A percentile compares a stretch with the other conserved stretches of the same genome.
phyloP scores from a whole-genome alignment of 2,113 vertebrate genomes.

The Synodontis membranacea region DNA sequence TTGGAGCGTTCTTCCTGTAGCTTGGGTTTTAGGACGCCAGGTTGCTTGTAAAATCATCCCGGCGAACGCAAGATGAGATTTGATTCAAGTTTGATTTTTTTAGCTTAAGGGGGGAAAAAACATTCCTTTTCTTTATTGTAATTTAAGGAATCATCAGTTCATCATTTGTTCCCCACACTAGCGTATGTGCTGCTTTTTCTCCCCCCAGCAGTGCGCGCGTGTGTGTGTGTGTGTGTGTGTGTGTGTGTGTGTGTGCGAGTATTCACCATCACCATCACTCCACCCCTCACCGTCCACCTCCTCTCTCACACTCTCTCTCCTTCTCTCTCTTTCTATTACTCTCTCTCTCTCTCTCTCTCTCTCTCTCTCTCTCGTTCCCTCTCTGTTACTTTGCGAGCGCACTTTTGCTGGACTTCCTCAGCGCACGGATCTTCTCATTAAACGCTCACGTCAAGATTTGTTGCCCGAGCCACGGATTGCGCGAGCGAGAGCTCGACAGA shows the following conservation, averaged over 20 bases:
- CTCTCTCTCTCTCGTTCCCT: slow-evolving; percentile 25
- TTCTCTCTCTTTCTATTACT: slow-evolving; percentile 26
- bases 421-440: slow-evolving; percentile 80
- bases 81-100: slow-evolving; percentile 8
- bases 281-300: slow-evolving; percentile 37
- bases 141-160: background rate
- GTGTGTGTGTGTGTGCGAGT: slow-evolving; percentile 24
- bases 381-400: slow-evolving; percentile 56
- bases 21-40: background rate
- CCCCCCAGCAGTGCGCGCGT: background rate
- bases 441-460: slow-evolving; percentile 79
- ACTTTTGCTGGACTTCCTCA: slow-evolving; percentile 73
- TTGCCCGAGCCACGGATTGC: slow-evolving; percentile 79
- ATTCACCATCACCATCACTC: slow-evolving; percentile 28
- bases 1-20: slow-evolving; percentile 5
- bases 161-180: background rate
- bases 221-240: slow-evolving; percentile 25
- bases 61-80: slow-evolving; percentile 6
- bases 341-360: slow-evolving; percentile 21
- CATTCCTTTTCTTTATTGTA: background rate
- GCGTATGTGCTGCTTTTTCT: background rate
- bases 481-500: slow-evolving; percentile 55
- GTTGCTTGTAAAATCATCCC: background rate
- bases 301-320: slow-evolving; percentile 7
- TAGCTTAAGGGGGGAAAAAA: background rate